A percentile compares a stretch with the other conserved stretches of the same genome.
Evolutionary conservation across 1,140 invertebrate species (phyloP).

Genomic region (Drosophila novamexicana): DNA sequence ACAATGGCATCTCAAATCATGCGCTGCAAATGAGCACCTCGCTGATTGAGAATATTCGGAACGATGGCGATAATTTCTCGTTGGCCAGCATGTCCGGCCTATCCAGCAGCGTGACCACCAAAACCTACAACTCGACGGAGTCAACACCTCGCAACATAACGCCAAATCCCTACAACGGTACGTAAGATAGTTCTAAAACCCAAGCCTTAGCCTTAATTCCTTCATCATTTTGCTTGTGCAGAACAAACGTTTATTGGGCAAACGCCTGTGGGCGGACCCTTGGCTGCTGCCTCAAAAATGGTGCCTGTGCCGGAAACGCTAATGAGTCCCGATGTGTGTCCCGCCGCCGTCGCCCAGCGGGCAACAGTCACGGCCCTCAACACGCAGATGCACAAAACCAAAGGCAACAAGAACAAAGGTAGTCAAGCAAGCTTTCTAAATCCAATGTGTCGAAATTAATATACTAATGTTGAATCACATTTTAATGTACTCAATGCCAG

Average conservation of each 20-base stretch:
- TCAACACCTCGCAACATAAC: constrained; percentile 81
- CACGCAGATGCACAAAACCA: constrained; percentile 73
- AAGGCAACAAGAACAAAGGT: constrained; percentile 83
- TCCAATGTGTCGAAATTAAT: background rate
- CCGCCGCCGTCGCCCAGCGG: constrained; percentile 83
- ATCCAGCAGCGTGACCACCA: constrained; percentile 76
- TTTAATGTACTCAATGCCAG: constrained; percentile 30
- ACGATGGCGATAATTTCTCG: constrained; percentile 85
- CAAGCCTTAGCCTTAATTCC: background rate
- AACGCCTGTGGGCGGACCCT: constrained; percentile 84
- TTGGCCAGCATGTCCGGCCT: constrained; percentile 82
- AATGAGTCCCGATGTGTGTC: constrained; percentile 92
- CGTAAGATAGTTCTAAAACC: background rate
- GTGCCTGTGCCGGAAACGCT: constrained; percentile 93
- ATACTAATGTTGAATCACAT: constrained; percentile 5
- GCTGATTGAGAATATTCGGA: constrained; percentile 83
- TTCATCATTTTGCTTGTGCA: background rate
- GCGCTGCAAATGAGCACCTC: constrained; percentile 86
- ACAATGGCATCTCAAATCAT: constrained; percentile 78
- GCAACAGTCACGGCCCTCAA: constrained; percentile 69
- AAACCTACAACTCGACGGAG: constrained; percentile 78
- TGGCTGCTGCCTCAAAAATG: constrained; percentile 92
- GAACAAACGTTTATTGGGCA: constrained; percentile 65
- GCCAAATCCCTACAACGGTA: constrained; percentile 83
- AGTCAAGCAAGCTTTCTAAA: constrained; percentile 12